Evolutionary conservation across 1,140 invertebrate species (phyloP).

Genomic region (Dermatophagoides farinae): DNA sequence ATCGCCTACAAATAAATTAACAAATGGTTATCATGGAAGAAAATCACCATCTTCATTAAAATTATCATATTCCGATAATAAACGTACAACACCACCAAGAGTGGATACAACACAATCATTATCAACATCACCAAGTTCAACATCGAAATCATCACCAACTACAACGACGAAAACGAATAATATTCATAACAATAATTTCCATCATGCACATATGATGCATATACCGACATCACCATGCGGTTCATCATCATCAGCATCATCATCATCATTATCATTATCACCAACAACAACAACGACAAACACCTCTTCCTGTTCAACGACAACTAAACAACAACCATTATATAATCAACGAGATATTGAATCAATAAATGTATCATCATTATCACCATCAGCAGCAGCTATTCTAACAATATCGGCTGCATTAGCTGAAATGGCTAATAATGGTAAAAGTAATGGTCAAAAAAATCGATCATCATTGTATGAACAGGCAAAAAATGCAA

Average conservation of each 20-base stretch:
- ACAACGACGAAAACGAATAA: too few relatives aligned
- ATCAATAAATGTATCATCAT: too few relatives aligned
- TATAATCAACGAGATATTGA: too few relatives aligned
- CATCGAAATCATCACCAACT: too few relatives aligned
- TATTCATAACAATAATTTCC: too few relatives aligned
- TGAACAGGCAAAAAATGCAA: neutral
- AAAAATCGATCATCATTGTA: neutral
- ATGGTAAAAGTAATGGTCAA: too few relatives aligned
- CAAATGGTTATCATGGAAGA: neutral
- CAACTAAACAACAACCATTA: neutral
- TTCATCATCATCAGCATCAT: neutral
- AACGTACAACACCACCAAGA: too few relatives aligned
- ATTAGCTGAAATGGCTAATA: neutral
- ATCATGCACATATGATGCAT: too few relatives aligned
- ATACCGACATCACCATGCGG: neutral
- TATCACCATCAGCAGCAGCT: conserved; percentile 3
- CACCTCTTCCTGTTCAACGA: neutral
- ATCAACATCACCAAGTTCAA: too few relatives aligned
- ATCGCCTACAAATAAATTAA: neutral
- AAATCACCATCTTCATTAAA: too few relatives aligned
- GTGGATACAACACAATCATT: too few relatives aligned
- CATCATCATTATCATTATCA: neutral
- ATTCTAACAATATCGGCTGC: conserved; percentile 7
- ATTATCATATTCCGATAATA: too few relatives aligned
- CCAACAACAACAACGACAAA: neutral